Percentiles rank a stretch among this genome's conserved stretches.
phyloP scores from a whole-genome alignment of 92 coral and sea anemone genomes.

The Phenganax stokvisi region DNA sequence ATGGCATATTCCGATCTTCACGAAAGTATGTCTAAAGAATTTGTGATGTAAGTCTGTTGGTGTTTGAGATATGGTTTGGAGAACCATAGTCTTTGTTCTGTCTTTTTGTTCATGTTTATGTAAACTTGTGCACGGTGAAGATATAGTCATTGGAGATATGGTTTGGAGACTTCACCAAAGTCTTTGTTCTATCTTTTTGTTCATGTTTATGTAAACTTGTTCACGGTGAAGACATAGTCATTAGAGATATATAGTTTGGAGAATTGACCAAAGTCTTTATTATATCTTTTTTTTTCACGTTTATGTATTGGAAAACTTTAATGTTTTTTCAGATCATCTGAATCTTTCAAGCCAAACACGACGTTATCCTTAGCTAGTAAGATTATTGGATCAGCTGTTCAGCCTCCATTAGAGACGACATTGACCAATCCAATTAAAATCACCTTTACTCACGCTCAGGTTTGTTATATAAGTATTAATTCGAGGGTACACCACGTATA shows the following conservation, averaged over 20 bases:
- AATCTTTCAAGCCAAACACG: background rate
- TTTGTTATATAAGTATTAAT: background rate
- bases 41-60: slow-evolving; percentile 1
- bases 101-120: background rate
- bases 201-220: background rate
- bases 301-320: background rate
- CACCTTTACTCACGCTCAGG: slow-evolving; percentile 20
- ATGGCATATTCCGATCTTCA: slow-evolving; percentile 21
- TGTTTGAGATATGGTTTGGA: background rate
- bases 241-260: background rate
- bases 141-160: background rate
- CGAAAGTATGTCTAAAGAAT: background rate
- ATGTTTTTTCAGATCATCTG: slow-evolving; percentile 8
- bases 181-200: background rate
- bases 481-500: no score
- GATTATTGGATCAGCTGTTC: slow-evolving; percentile 30
- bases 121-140: background rate
- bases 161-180: background rate
- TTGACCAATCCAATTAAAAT: slow-evolving; percentile 15
- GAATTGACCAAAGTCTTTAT: background rate
- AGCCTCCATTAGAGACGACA: slow-evolving; percentile 11
- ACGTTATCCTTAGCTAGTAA: slow-evolving; percentile 9
- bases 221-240: background rate
- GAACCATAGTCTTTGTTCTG: background rate
- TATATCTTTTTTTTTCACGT: background rate